Evolutionary conservation across 2,797 vertebrate genomes (phyloP).

Genomic region (Sebastes melanostomus): DNA sequence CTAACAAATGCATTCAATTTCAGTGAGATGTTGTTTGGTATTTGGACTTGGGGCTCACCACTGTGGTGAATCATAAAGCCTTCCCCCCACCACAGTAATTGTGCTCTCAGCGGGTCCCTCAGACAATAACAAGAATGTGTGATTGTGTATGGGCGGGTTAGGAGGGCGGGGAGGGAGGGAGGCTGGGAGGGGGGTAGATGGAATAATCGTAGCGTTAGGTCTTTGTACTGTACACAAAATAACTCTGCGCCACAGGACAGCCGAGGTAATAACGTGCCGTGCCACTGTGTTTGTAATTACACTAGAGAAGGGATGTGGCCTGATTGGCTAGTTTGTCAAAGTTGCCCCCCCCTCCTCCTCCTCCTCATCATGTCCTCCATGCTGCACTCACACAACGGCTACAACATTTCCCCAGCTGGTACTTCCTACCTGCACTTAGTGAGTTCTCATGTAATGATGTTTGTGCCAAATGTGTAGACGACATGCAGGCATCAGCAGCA

Average conservation of each 20-base stretch:
- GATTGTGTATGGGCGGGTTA: constrained; percentile 33
- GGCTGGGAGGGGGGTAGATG: constrained; percentile 8
- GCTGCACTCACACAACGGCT: constrained; percentile 4
- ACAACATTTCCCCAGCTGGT: constrained; percentile 15
- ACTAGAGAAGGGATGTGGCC: constrained; percentile 44
- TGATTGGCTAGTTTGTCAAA: constrained; percentile 66
- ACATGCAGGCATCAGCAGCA: constrained; percentile 3
- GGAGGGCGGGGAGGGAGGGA: background rate
- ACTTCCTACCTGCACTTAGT: constrained; percentile 15
- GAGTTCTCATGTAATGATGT: constrained; percentile 14
- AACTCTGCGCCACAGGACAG: constrained; percentile 65
- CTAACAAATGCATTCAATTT: constrained; percentile 65
- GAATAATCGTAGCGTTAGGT: constrained; percentile 52
- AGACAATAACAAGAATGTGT: constrained; percentile 64
- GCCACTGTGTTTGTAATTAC: constrained; percentile 71
- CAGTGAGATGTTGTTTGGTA: constrained; percentile 35
- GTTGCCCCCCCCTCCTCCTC: background rate
- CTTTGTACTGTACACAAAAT: constrained; percentile 70
- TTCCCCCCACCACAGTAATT: constrained; percentile 50
- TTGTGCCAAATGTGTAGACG: constrained; percentile 15
- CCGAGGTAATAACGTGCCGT: constrained; percentile 62
- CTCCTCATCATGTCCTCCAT: background rate
- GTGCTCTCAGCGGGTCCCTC: constrained; percentile 55
- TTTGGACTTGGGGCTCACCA: constrained; percentile 41
- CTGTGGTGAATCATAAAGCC: constrained; percentile 53